phyloP scores from a whole-genome alignment of 2,113 vertebrate genomes.

The Muntiacus reevesi region DNA sequence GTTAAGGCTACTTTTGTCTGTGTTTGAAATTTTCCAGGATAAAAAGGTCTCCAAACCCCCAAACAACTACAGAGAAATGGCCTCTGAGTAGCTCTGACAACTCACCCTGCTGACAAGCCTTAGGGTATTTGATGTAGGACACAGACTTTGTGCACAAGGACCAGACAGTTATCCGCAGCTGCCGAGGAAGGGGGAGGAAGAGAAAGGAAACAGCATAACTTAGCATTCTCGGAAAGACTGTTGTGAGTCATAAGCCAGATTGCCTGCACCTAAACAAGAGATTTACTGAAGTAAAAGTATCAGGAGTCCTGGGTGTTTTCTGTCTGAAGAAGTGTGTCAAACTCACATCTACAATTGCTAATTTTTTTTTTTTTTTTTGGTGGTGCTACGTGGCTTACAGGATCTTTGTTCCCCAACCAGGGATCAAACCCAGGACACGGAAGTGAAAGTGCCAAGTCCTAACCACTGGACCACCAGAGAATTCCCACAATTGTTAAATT shows the following conservation, averaged over 20 bases:
- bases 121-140: constrained; percentile 98
- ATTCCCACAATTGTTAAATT: neutral
- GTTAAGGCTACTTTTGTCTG: neutral
- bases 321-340: neutral
- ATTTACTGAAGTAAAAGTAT: no score
- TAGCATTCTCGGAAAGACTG: neutral
- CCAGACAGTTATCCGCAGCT: constrained; percentile 98
- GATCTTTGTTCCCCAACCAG: neutral
- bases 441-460: no score
- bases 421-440: neutral
- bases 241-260: neutral
- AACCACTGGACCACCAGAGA: neutral
- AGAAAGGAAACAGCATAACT: neutral
- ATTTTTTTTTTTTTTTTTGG: neutral
- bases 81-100: neutral
- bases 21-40: neutral
- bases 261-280: accelerated
- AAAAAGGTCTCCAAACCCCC: no score
- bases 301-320: no score
- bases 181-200: constrained; percentile 45
- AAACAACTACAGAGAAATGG: neutral
- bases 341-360: neutral
- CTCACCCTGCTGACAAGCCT: constrained; percentile 96
- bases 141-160: constrained; percentile 97
- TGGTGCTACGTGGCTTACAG: neutral